Percentiles rank a stretch among this genome's conserved stretches.
Conservation (phyloP, 2,888 invertebrate genomes). For the Holacanthella duospinosa region DNA sequence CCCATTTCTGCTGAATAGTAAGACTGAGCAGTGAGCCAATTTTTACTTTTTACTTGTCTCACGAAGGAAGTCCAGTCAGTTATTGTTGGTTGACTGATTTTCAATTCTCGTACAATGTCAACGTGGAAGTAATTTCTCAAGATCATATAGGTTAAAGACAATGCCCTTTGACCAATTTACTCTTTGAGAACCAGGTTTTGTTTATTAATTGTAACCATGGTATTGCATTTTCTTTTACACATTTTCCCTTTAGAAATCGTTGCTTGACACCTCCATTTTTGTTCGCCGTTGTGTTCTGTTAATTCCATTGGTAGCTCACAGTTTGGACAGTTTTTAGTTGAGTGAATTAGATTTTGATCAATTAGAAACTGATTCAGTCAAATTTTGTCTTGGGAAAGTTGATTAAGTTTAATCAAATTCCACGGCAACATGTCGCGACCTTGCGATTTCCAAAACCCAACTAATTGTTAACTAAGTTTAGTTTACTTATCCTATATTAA, state of each 20-base stretch:
- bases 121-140: background rate
- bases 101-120: background rate
- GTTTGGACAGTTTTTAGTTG: background rate
- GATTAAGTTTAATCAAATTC: too few relatives aligned
- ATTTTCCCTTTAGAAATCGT: background rate
- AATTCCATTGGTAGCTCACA: background rate
- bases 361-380: background rate
- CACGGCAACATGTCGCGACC: too few relatives aligned
- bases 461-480: too few relatives aligned
- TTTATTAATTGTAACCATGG: background rate
- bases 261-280: background rate
- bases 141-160: background rate
- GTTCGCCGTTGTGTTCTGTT: background rate
- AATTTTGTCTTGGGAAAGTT: background rate
- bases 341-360: background rate
- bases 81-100: background rate
- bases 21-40: too few relatives aligned
- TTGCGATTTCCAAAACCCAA: too few relatives aligned
- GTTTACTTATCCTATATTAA: too few relatives aligned
- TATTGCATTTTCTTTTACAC: background rate
- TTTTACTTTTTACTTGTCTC: background rate
- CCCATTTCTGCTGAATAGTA: too few relatives aligned
- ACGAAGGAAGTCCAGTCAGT: background rate
- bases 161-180: background rate
- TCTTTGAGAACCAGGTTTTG: background rate